Base-by-base conservation (phyloP, 2,113 vertebrate genomes). In the Neolamprologus modestus region DNA sequence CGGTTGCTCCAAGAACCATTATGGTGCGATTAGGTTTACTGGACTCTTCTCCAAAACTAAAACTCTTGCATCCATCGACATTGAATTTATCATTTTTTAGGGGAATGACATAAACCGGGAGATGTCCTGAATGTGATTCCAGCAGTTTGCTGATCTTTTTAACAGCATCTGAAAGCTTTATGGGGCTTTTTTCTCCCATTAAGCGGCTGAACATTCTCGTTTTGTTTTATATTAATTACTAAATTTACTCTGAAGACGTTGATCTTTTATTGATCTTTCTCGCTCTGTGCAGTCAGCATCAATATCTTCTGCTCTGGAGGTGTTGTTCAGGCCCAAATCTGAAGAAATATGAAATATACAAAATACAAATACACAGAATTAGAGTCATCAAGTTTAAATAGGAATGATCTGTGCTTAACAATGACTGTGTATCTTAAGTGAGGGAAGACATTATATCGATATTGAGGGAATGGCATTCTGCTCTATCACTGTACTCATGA, bases 21-120 rank as follows among this genome's bases (percentile, higher is more conserved):
- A 91, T 81, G 1, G 93, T 91, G 5, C 82, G 87, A 21, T 88
- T 92, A 8, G 16, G 47, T 17, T 59, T 88, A 33, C 13, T 63
- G 40, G n/a, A 82, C 12, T 84, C 57, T 37, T 37, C 8, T 9
- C 42, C 42, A 28, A 76, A 90, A 8, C 3, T 26, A n/a, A 83
- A 92, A 7, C 12, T 2, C 7, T 12, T 88, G 19, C 93, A 94
- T 2, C 91, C 91, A 3, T 12, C 6, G 1, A 85, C n/a, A 7
- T 73, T 19, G 8, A 86, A 59, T 8, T 3, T 84, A 42, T 11
- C 79, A 19, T 53, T 91, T n/a, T 9, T 9, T 47, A 88, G 78
- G 2, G 37, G 35, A n/a, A 63, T 63, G 3, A 35, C 3, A 63
- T 63, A 35, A 63, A 63, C 17, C 0, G 17, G 31, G 17, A 35